Percentiles rank a stretch among this genome's conserved stretches.
Evolutionary conservation across 2,888 invertebrate genomes (phyloP).

Genomic region (Temnothorax ravouxi): DNA sequence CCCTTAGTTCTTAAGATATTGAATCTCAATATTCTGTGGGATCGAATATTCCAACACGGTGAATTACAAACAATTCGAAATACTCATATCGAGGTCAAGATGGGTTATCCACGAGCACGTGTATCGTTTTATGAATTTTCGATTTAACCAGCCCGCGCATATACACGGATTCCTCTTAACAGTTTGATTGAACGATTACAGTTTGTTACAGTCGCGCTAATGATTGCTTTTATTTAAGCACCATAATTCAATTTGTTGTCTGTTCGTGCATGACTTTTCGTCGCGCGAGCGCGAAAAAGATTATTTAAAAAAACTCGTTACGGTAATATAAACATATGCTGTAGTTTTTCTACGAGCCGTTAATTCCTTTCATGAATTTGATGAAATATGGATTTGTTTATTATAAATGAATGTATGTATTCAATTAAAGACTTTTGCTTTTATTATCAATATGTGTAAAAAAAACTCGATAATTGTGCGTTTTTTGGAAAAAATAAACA

Average conservation of each 20-base stretch:
- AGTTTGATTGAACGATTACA: conserved; percentile 10
- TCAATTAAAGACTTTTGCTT: conserved; percentile 16
- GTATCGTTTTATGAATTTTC: conserved; percentile 18
- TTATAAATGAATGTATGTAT: background rate
- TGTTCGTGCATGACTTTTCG: background rate
- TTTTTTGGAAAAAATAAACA: background rate
- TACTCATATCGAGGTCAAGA: conserved; percentile 35
- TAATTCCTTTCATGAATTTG: background rate
- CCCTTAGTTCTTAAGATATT: conserved; percentile 28
- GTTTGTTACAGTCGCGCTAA: conserved; percentile 17
- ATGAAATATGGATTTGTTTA: conserved; percentile 27
- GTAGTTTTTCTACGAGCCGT: conserved; percentile 1
- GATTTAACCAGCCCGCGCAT: background rate
- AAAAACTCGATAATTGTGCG: background rate
- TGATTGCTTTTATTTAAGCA: conserved; percentile 5
- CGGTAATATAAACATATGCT: background rate
- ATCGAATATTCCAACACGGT: conserved; percentile 1
- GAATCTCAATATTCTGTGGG: conserved; percentile 18
- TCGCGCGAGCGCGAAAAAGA: background rate
- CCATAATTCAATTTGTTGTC: conserved; percentile 22
- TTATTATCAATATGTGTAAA: background rate
- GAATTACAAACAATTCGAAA: conserved; percentile 13
- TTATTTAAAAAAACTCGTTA: conserved; percentile 5
- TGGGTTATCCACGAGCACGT: conserved; percentile 17
- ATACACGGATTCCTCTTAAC: background rate